Evolutionary conservation across 2,888 invertebrate genomes (phyloP), one percentile per base, ranked within the genome.

Genomic region (Neoitamus cyanurus): DNA sequence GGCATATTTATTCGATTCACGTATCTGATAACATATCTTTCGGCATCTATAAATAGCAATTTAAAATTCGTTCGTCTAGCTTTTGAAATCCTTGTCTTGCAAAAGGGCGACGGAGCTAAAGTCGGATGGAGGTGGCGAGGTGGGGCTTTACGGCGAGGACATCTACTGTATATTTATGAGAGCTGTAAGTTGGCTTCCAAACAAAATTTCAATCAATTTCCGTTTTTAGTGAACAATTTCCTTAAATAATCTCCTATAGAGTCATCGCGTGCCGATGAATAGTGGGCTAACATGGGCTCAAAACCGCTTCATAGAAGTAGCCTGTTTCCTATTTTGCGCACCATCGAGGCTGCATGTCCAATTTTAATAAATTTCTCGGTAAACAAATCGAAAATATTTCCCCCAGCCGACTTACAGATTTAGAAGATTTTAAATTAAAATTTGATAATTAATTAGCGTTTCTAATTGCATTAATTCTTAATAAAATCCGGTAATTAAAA

Each of bases 21-120:
- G 77, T 77, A 42, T 77, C 46, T 77, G 77, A 77, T 77, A 77
- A 77, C 77, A 46, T 77, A 77, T 77, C 77, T 77, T 77, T 77
- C 77, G 77, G 46, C 77, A 77, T 77, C 77, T 77, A 77, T 77
- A 77, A 77, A 77, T 77, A 77, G 42, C 42, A 77, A 77, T 77
- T 77, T 77, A 77, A 77, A 77, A 77, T 77, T 77, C 46, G 15
- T 77, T 77, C 42, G 77, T 77, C 77, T 46, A 28, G 77, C 77
- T 77, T 28, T 30, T 46, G 46, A 46, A 77, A 77, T 28, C 77
- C 77, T 77, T 77, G 37, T 77, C 42, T 46, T 46, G 58, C 13
- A n/a, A 7, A 7, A 5, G 25, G 30, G n/a, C n/a, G 42, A 42
- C 37, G 15, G 9, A 42, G 77, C 37, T 77, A 11, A 42, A 42